These are phyloP conservation scores for Drosophila carrolli DNA, from an alignment of 1,140 invertebrate species.

Conservation along the genomic window DNA sequence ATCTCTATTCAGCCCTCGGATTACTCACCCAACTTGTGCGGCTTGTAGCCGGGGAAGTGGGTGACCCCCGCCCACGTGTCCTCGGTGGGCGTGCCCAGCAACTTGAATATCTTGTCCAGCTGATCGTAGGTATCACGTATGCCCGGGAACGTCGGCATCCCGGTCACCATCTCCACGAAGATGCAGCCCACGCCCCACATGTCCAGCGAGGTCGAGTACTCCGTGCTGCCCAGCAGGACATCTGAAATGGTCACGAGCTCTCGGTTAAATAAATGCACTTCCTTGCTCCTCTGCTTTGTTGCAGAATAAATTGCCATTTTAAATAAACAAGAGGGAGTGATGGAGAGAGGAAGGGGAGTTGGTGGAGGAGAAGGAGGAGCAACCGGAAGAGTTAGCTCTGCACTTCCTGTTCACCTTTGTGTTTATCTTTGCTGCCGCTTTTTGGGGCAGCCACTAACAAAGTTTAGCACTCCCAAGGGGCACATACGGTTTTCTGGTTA, in stretches of 20 bases:
- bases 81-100: slow-evolving; percentile 96
- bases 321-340: slow-evolving; percentile 61
- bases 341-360: background rate
- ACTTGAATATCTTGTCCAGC: slow-evolving; percentile 98
- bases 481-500: slow-evolving; percentile 7
- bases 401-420: slow-evolving; percentile 35
- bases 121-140: slow-evolving; percentile 98
- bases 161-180: slow-evolving; percentile 98
- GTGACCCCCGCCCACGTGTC: slow-evolving; percentile 96
- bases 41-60: slow-evolving; percentile 93
- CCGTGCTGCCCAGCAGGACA: slow-evolving; percentile 97
- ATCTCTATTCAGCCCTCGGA: background rate
- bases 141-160: slow-evolving; percentile 97
- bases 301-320: slow-evolving; percentile 76
- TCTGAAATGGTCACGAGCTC: slow-evolving; percentile 86
- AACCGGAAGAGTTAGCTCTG: slow-evolving; percentile 19
- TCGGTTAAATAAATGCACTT: slow-evolving; percentile 74
- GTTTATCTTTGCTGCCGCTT: slow-evolving; percentile 47
- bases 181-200: slow-evolving; percentile 99
- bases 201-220: slow-evolving; percentile 97
- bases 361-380: background rate
- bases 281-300: slow-evolving; percentile 26
- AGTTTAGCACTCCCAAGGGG: slow-evolving; percentile 41
- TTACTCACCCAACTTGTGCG: slow-evolving; percentile 89
- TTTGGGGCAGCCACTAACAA: slow-evolving; percentile 59